Evolutionary conservation across 1,140 invertebrate genomes (phyloP).

Genomic region (Anagrus nilaparvatae): DNA sequence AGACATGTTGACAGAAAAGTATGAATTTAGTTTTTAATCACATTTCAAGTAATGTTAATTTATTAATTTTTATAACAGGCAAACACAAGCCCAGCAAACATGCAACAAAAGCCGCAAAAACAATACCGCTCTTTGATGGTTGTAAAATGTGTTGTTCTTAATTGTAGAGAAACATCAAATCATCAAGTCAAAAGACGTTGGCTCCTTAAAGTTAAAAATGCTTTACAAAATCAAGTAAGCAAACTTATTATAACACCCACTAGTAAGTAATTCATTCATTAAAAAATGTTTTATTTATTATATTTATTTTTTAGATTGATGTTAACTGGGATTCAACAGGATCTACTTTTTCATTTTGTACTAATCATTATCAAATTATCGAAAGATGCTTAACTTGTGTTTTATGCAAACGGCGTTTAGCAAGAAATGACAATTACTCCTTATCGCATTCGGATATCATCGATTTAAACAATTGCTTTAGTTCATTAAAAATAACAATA

Average conservation of each 20-base stretch:
- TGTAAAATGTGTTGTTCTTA: slow-evolving; percentile 32
- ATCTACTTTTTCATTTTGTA: slow-evolving; percentile 42
- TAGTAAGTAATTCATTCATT: not conserved
- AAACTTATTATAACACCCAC: not conserved
- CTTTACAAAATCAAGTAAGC: slow-evolving; percentile 58
- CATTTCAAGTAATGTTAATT: too few species aligned
- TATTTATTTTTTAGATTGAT: slow-evolving; percentile 26
- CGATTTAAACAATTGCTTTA: too few species aligned
- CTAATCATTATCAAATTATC: slow-evolving; percentile 44
- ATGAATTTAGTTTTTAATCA: slow-evolving; percentile 35
- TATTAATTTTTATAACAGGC: too few species aligned
- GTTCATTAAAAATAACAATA: too few species aligned
- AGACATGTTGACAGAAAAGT: slow-evolving; percentile 71
- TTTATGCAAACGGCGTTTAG: slow-evolving; percentile 61
- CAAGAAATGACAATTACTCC: slow-evolving; percentile 60
- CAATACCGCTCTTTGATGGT: slow-evolving; percentile 37
- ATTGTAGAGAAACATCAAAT: slow-evolving; percentile 51
- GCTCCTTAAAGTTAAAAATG: slow-evolving; percentile 61
- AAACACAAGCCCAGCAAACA: slow-evolving; percentile 36
- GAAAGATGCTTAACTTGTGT: slow-evolving; percentile 63
- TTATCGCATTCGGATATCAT: too few species aligned
- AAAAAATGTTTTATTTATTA: slow-evolving; percentile 2
- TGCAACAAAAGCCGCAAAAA: slow-evolving; percentile 34
- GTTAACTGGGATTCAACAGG: slow-evolving; percentile 40
- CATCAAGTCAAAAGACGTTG: slow-evolving; percentile 67